These are phyloP conservation scores for Maniola hyperantus DNA, from an alignment of 2,888 invertebrate genomes.

Conservation along the genomic window DNA sequence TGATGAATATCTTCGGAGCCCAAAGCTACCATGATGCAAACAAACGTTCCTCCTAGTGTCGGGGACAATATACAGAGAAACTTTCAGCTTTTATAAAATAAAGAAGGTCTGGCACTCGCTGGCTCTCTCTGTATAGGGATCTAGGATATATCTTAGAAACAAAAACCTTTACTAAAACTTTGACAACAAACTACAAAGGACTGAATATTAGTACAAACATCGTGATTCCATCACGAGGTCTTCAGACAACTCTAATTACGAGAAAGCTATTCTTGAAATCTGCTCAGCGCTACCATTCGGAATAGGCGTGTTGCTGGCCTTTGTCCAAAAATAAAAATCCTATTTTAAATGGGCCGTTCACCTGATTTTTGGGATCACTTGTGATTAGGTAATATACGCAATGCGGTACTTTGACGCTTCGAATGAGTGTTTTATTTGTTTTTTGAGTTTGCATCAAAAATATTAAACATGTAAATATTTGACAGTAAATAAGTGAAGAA, in stretches of 20 bases:
- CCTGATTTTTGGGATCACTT: constrained; percentile 5
- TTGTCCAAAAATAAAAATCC: constrained; percentile 29
- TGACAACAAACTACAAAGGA: constrained; percentile 1
- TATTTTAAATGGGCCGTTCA: constrained; percentile 32
- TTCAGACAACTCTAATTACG: constrained; percentile 16
- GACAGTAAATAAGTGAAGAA: no score
- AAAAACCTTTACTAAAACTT: no score
- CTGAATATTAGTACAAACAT: not conserved
- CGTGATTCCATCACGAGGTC: not conserved
- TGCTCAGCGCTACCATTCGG: constrained; percentile 4
- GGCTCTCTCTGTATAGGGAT: no score
- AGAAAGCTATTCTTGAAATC: constrained; percentile 22
- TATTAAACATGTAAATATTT: no score
- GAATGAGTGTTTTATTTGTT: not conserved
- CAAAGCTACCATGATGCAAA: no score
- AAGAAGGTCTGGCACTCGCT: no score
- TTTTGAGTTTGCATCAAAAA: no score
- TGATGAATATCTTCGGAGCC: no score
- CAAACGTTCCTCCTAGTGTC: no score
- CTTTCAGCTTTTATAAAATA: no score
- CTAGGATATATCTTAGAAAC: not conserved
- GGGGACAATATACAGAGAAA: no score
- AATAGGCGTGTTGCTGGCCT: constrained; percentile 29
- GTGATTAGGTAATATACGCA: constrained; percentile 11
- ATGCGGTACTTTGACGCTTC: not conserved